Conservation (phyloP, 2,888 invertebrate species). For the Stenchaetothrips biformis region DNA sequence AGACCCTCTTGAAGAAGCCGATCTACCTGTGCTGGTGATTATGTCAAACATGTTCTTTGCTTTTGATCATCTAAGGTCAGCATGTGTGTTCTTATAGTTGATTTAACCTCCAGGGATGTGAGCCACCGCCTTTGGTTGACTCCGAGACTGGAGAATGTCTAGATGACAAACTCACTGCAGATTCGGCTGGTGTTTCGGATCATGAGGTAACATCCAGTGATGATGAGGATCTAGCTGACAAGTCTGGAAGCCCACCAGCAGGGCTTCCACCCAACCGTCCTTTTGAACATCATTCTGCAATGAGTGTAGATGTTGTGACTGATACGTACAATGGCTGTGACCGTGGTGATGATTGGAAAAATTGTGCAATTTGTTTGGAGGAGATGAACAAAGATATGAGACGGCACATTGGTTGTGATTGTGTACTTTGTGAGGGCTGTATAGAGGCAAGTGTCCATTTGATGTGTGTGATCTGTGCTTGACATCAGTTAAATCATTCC, state of each 20-base stretch:
- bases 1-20: neutral
- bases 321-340: constrained; percentile 2
- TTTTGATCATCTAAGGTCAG: neutral
- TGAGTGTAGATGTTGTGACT: neutral
- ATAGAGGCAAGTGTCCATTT: constrained; percentile 49
- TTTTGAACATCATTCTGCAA: neutral
- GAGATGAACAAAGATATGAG: constrained; percentile 53
- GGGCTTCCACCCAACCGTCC: neutral
- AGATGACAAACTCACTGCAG: constrained; percentile 2
- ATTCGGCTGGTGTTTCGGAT: constrained; percentile 4
- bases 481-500: neutral
- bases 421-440: constrained; percentile 55
- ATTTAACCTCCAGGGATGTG: neutral
- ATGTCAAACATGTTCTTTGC: no score
- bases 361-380: constrained; percentile 58
- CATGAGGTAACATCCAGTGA: constrained; percentile 4
- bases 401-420: constrained; percentile 54
- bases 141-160: neutral
- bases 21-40: neutral
- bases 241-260: neutral
- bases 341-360: constrained; percentile 34
- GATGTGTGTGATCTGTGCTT: neutral
- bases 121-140: neutral
- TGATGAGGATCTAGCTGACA: neutral
- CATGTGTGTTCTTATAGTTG: neutral